phyloP scores from a whole-genome alignment of 1,140 invertebrate genomes.

The Phortica variegata region DNA sequence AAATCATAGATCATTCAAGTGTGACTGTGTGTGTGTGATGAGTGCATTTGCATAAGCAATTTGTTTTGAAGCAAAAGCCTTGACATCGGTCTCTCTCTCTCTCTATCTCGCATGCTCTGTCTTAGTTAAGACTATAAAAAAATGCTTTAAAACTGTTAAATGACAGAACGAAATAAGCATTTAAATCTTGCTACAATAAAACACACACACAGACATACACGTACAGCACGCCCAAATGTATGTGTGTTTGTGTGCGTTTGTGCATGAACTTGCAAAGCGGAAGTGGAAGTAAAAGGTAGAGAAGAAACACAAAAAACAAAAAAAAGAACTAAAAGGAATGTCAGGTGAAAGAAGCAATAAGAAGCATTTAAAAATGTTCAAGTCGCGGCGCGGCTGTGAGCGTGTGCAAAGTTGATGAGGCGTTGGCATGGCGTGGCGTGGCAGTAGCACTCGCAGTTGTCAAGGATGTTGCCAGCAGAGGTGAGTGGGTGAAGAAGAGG shows the following conservation, averaged over 20 bases:
- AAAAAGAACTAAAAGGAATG: not conserved
- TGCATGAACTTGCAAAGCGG: slow-evolving; percentile 34
- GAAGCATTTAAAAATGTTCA: no score
- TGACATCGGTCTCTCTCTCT: not conserved
- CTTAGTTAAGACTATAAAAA: no score
- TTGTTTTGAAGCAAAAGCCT: not conserved
- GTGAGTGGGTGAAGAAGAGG: no score
- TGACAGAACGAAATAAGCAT: no score
- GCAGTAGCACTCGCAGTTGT: no score
- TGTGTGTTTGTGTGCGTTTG: slow-evolving; percentile 6
- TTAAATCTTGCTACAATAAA: no score
- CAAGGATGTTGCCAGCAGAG: no score
- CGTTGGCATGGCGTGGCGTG: slow-evolving; percentile 1
- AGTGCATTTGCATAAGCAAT: not conserved
- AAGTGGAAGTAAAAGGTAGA: not conserved
- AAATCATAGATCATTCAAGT: no score
- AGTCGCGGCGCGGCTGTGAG: slow-evolving; percentile 4
- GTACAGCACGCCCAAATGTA: not conserved
- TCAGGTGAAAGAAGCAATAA: slow-evolving; percentile 16
- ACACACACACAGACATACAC: slow-evolving; percentile 3
- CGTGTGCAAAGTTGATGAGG: not conserved
- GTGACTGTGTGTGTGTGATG: not conserved
- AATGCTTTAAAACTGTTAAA: no score
- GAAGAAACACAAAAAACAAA: not conserved
- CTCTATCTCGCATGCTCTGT: no score